phyloP scores from a whole-genome alignment of 2,797 vertebrate genomes.

The Melanotaenia nigrans region DNA sequence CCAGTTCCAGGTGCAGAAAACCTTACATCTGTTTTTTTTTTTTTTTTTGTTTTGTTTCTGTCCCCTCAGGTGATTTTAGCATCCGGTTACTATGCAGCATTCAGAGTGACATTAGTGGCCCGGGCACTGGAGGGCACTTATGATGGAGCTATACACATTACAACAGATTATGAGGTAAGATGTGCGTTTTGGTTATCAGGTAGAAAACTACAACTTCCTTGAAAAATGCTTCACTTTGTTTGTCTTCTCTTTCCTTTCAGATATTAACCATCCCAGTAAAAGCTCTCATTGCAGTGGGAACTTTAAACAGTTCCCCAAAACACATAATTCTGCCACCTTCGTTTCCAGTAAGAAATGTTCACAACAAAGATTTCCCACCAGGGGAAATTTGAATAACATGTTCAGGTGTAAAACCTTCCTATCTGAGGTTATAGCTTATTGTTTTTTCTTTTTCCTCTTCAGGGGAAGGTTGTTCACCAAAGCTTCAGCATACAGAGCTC shows the following conservation, averaged over 20 bases:
- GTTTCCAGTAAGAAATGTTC: constrained; percentile 90
- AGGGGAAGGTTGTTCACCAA: constrained; percentile 97
- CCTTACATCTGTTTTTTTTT: too few relatives aligned
- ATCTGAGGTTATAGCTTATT: background rate
- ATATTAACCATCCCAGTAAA: constrained; percentile 97
- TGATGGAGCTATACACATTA: constrained; percentile 95
- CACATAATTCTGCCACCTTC: constrained; percentile 90
- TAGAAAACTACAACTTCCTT: background rate
- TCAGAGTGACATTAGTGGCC: constrained; percentile 91
- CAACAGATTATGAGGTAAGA: constrained; percentile 96
- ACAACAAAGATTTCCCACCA: background rate
- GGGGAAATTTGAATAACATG: background rate
- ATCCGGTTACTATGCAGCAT: constrained; percentile 94
- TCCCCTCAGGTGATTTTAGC: constrained; percentile 87
- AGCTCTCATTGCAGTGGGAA: constrained; percentile 94
- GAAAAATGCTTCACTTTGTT: background rate
- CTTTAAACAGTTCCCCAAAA: constrained; percentile 91
- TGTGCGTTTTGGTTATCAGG: background rate
- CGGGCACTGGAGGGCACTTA: constrained; percentile 93
- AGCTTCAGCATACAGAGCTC: constrained; percentile 95
- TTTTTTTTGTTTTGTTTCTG: background rate
- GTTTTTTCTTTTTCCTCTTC: constrained; percentile 5
- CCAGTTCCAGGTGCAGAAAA: background rate
- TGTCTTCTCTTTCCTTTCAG: constrained; percentile 70
- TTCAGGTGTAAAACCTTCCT: background rate